Conservation (phyloP, 2,797 vertebrate genomes). For the Spinus olivaceus region DNA sequence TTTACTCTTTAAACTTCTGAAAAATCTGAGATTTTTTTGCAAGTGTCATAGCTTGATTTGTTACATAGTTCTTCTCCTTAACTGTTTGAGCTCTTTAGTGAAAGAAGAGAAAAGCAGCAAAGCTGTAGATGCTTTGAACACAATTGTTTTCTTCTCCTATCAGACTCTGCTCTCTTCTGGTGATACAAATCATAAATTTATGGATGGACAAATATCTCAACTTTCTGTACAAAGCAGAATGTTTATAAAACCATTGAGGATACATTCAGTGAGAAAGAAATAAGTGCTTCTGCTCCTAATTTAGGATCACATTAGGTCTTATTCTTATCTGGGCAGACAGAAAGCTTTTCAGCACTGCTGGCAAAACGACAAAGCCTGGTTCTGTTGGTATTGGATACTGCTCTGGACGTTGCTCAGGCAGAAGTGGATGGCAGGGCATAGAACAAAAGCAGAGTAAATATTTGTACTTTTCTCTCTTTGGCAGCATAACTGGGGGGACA, state of each 20-base stretch:
- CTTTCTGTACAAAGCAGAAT: neutral
- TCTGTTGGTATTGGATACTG: neutral
- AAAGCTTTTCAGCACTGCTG: neutral
- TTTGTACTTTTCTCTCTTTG: neutral
- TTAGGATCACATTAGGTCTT: neutral
- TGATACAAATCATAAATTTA: neutral
- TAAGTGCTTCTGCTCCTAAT: neutral
- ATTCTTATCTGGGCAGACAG: neutral
- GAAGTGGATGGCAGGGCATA: neutral
- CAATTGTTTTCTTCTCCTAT: neutral
- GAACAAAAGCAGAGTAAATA: slow-evolving; percentile 2
- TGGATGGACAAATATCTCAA: neutral
- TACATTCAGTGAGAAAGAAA: neutral
- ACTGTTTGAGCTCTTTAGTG: neutral
- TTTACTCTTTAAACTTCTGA: neutral
- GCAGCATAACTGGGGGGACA: neutral
- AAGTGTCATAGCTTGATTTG: neutral
- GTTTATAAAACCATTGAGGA: neutral
- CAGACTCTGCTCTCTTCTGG: neutral
- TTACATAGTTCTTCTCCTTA: neutral
- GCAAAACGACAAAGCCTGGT: neutral
- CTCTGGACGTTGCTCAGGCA: neutral
- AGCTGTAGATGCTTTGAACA: neutral
- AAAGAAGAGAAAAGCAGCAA: neutral
- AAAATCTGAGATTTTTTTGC: neutral